phyloP scores from a whole-genome alignment of 2,888 invertebrate genomes.

The Calephelis perditalis region DNA sequence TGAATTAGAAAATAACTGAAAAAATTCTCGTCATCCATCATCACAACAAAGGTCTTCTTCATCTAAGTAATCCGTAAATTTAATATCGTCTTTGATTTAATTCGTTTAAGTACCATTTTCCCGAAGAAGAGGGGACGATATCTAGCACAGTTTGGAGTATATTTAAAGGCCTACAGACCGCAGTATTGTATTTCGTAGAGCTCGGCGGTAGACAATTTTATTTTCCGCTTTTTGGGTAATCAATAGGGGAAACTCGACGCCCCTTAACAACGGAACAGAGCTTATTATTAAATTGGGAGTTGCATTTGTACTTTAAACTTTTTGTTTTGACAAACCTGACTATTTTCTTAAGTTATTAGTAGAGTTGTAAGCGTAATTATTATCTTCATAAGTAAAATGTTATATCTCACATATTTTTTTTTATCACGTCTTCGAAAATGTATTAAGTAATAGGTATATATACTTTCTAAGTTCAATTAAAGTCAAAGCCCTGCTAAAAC shows the following conservation, averaged over 20 bases:
- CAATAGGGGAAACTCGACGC: constrained; percentile 72
- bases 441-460: too few relatives aligned
- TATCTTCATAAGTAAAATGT: too few relatives aligned
- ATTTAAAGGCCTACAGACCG: constrained; percentile 31
- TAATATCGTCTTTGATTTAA: constrained; percentile 4
- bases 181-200: constrained; percentile 53
- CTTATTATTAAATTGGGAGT: constrained; percentile 38
- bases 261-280: constrained; percentile 52
- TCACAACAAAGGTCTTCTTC: not conserved
- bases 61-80: not conserved
- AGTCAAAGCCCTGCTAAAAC: too few relatives aligned
- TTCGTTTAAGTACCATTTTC: constrained; percentile 11
- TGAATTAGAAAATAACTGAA: too few relatives aligned
- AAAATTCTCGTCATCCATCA: too few relatives aligned
- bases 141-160: constrained; percentile 18
- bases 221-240: constrained; percentile 77
- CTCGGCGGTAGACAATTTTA: constrained; percentile 63
- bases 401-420: too few relatives aligned
- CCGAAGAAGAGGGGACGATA: constrained; percentile 3
- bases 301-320: constrained; percentile 26
- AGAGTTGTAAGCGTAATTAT: too few relatives aligned
- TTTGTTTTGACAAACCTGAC: not conserved
- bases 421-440: too few relatives aligned
- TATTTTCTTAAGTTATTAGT: too few relatives aligned
- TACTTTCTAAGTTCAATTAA: too few relatives aligned